Evolutionary conservation across 2,113 vertebrate species (phyloP).

Genomic region (Leucosticte australis): DNA sequence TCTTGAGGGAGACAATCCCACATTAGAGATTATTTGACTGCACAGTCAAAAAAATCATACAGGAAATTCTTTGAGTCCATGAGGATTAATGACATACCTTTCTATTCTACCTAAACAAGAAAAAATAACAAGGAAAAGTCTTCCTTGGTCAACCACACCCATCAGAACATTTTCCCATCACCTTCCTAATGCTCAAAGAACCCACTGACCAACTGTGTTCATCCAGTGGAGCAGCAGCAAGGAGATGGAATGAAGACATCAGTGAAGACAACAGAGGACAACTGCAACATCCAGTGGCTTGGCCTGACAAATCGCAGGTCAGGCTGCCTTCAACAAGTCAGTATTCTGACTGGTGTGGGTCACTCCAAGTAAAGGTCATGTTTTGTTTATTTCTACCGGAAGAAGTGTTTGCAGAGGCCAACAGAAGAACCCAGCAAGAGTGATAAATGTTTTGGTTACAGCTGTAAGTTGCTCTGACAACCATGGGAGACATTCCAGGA

Average conservation of each 20-base stretch:
- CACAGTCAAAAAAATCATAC: not conserved
- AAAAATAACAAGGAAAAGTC: not conserved
- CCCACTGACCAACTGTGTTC: not conserved
- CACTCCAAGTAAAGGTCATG: not conserved
- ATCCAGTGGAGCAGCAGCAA: not conserved
- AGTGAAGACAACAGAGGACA: not conserved
- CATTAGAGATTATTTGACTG: not conserved
- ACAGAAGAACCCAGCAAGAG: not conserved
- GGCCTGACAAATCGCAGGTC: not conserved
- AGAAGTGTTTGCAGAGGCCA: not conserved
- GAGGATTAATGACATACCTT: not conserved
- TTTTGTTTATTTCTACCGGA: not conserved
- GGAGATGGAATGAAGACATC: not conserved
- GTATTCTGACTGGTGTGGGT: not conserved
- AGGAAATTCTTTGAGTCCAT: fast-evolving
- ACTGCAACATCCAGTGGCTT: not conserved
- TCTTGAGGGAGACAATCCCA: not conserved
- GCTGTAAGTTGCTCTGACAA: not conserved
- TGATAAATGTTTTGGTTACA: constrained; percentile 14
- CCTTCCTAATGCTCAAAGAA: not conserved
- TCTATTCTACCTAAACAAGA: not conserved
- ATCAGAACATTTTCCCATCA: not conserved
- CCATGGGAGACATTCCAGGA: not conserved
- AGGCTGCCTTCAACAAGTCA: not conserved
- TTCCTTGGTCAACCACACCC: not conserved